Percentiles rank a stretch among this genome's conserved stretches.
These are phyloP conservation scores for Melanotus villosus DNA, from an alignment of 2,888 invertebrate species.

Conservation along the genomic window DNA sequence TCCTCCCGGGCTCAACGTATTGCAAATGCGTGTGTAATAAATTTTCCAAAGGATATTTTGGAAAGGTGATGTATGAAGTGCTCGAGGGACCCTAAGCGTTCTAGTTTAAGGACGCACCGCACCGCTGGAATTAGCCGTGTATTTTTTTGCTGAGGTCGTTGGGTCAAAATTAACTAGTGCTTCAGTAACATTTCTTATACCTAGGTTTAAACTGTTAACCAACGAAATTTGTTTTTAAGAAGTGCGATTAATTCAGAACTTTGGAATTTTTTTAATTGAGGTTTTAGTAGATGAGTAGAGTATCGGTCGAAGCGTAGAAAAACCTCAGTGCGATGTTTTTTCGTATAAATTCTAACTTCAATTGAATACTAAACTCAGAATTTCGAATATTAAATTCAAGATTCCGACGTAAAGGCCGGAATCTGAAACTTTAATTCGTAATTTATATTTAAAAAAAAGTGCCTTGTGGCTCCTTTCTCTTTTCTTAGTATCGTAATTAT, in stretches of 20 bases:
- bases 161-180: slow-evolving; percentile 12
- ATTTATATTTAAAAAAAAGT: too few species aligned
- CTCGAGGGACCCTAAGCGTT: slow-evolving; percentile 29
- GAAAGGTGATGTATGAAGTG: slow-evolving; percentile 31
- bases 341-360: too few species aligned
- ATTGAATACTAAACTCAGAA: too few species aligned
- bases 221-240: background rate
- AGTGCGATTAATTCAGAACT: background rate
- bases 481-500: too few species aligned
- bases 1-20: slow-evolving; percentile 22
- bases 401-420: too few species aligned
- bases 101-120: slow-evolving; percentile 31
- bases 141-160: slow-evolving; percentile 23
- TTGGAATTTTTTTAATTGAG: slow-evolving; percentile 4
- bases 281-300: background rate
- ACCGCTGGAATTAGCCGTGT: slow-evolving; percentile 30
- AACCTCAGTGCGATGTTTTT: too few species aligned
- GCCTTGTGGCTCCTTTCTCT: too few species aligned
- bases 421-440: too few species aligned
- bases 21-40: slow-evolving; percentile 35
- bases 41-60: slow-evolving; percentile 31
- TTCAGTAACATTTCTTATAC: background rate
- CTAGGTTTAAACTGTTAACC: background rate
- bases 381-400: too few species aligned
- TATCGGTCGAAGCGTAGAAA: too few species aligned